Evolutionary conservation across 2,888 invertebrate genomes (phyloP).

Genomic region (Adineta ricciae): DNA sequence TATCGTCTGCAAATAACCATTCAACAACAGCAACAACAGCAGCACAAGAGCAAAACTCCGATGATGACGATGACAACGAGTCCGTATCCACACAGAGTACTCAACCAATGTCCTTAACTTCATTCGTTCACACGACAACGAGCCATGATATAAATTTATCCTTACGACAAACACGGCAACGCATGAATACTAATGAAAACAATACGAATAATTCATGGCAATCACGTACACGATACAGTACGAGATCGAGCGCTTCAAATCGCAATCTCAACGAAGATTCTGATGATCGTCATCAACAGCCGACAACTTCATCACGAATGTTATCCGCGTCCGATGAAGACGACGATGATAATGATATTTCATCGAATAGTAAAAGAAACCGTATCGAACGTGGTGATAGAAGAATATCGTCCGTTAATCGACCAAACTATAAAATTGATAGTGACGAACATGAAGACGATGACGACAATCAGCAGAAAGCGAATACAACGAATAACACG

Average conservation of each 20-base stretch:
- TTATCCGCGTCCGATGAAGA: not conserved
- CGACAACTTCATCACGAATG: not conserved
- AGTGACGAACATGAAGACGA: constrained; percentile 23
- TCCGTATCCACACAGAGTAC: not conserved
- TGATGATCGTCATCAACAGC: not conserved
- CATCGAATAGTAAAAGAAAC: constrained; percentile 22
- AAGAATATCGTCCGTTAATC: not conserved
- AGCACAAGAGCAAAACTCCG: not conserved
- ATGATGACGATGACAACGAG: not conserved
- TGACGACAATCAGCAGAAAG: not conserved
- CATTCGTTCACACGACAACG: not conserved
- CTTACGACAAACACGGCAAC: not conserved
- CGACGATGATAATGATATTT: not conserved
- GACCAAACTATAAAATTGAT: not conserved
- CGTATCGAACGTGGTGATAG: constrained; percentile 20
- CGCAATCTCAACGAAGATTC: not conserved
- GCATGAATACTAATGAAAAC: not conserved
- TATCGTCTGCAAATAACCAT: not conserved
- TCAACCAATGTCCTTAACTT: not conserved
- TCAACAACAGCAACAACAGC: not conserved
- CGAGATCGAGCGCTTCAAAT: not conserved
- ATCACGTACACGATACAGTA: constrained; percentile 16
- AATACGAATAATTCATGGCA: not conserved
- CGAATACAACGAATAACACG: not conserved
- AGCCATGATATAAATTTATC: not conserved